Evolutionary conservation across 2,888 invertebrate species (phyloP), one percentile per base, ranked within the genome.

Genomic region (Eurytoma californica): DNA sequence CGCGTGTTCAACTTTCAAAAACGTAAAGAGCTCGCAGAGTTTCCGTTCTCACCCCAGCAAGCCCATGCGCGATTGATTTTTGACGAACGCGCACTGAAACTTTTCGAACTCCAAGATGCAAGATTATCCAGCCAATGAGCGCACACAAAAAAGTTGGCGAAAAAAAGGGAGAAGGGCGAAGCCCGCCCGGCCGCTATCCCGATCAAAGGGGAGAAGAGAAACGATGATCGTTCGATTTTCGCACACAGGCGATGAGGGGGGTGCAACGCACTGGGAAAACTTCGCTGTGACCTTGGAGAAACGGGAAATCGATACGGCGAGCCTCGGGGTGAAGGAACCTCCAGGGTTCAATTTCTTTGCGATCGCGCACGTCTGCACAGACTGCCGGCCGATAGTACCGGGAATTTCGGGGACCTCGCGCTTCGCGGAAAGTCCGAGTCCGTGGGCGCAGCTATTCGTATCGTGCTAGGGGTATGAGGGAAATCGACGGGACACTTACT

Each of bases 41-140:
- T 75, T 24, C 39, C 24, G 7, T 51, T 18, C 18, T 53, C 49
- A 47, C 30, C 18, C 55, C 57, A n/a, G 0, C 20, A n/a, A 51
- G 30, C 55, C 28, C 79, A 83, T 82, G 82, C 84, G 84, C 87
- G 83, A 87, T 87, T 87, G 86, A 84, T 82, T 83, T 81, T 82
- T 83, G 83, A 85, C 83, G 84, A 80, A 18, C 39, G 60, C 63
- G 49, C 13, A 49, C 24, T 24, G 14, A 53, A 80, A 76, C 72
- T 72, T 80, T 83, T 81, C 69, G 72, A 70, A 73, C 82, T 84
- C 80, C 12, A 79, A 84, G 82, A 84, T 84, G 83, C 82, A 83
- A 85, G 84, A 85, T 85, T 85, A 82, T 55, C 49, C 28, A n/a
- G 55, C 7, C 55, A 63, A n/a, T 49, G 28, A 49, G 55, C 30